phyloP scores from a whole-genome alignment of 2,797 vertebrate genomes.

The Octomys mimax region DNA sequence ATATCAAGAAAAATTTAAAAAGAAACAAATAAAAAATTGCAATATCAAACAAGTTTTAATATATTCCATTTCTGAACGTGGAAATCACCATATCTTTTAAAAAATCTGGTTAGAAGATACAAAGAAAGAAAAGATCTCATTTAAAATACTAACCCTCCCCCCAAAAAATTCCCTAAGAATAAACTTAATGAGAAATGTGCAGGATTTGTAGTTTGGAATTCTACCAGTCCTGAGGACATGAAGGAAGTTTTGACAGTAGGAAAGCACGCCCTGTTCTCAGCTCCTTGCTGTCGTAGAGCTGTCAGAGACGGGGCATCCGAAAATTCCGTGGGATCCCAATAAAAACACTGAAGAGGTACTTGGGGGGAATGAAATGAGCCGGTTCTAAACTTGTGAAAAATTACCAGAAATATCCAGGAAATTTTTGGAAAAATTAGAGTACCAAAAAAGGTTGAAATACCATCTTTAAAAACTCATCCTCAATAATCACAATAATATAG shows the following conservation, averaged over 20 bases:
- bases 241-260: neutral
- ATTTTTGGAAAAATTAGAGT: conserved; percentile 40
- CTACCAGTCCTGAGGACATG: neutral
- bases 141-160: conserved; percentile 25
- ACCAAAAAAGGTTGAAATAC: conserved; percentile 47
- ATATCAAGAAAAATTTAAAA: neutral
- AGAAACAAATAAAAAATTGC: conserved; percentile 32
- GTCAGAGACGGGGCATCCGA: conserved; percentile 21
- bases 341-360: conserved; percentile 59
- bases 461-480: neutral
- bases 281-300: conserved; percentile 30
- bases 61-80: conserved; percentile 48
- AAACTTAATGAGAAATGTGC: conserved; percentile 57
- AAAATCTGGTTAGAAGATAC: conserved; percentile 53
- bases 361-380: conserved; percentile 31
- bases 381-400: conserved; percentile 77
- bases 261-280: neutral
- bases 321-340: conserved; percentile 58
- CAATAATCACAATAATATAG: neutral
- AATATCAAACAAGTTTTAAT: conserved; percentile 44
- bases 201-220: neutral
- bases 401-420: conserved; percentile 56
- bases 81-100: conserved; percentile 41
- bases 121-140: conserved; percentile 37
- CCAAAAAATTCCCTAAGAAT: conserved; percentile 31